Conservation (phyloP, 2,113 vertebrate species). For the Trogon surrucura region DNA sequence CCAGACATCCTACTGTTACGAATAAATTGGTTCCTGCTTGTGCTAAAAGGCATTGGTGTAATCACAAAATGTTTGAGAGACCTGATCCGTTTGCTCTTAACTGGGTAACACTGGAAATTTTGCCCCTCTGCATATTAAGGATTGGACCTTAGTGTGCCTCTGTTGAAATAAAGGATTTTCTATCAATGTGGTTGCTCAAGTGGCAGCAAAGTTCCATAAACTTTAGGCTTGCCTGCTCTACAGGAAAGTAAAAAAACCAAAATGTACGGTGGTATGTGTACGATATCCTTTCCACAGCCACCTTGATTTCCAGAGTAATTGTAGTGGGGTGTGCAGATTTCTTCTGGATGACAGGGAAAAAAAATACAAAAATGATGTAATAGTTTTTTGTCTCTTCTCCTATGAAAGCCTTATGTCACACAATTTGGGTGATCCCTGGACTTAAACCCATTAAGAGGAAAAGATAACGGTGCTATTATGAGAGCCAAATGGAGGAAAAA, state of each 20-base stretch:
- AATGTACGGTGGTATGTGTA: accelerated
- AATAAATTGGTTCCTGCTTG: background rate
- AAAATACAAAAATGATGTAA: background rate
- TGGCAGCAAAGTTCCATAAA: background rate
- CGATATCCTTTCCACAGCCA: background rate
- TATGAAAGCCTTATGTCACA: background rate
- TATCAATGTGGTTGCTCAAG: background rate
- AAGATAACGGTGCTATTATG: background rate
- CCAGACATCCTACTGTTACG: background rate
- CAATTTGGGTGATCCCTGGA: background rate
- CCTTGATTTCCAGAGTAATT: background rate
- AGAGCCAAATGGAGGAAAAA: background rate
- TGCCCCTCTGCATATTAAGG: background rate
- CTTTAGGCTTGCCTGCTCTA: background rate
- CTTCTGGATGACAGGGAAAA: background rate
- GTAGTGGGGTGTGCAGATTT: background rate
- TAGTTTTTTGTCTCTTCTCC: background rate
- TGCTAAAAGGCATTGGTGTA: background rate
- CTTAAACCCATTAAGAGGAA: background rate
- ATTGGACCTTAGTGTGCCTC: background rate
- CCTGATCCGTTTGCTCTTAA: background rate
- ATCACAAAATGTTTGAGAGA: background rate
- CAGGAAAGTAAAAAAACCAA: background rate
- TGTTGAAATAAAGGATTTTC: background rate
- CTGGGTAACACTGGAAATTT: background rate